Evolutionary conservation across 2,113 vertebrate species (phyloP), one percentile per base, ranked within the genome.

Genomic region (Deroptyus accipitrinus): DNA sequence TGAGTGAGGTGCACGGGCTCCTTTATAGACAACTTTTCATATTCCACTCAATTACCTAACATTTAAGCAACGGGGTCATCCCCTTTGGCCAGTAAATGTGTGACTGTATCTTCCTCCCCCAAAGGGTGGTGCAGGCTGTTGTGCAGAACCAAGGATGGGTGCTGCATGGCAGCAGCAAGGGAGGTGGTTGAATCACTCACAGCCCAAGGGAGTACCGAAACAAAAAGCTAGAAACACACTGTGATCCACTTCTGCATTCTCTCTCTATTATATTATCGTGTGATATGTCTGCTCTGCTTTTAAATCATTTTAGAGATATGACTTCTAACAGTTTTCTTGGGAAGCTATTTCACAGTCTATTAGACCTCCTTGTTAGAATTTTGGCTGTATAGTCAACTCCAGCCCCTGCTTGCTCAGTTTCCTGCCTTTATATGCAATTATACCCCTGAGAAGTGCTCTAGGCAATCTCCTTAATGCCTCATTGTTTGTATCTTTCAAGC

Each of bases 321-420:
- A 81, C 86, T 95, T 85, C 70, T 89, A 85, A 78, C 83, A 79
- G 77, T 85, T 90, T 93, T 80, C 88, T 63, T 39, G 83, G 59
- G 55, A 96, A 96, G 92, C 77, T 96, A 95, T 97, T 97, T 97
- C 92, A 92, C 94, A 97, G 92, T 83, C 72, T 83, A 63, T 97
- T 95, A 96, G 90, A 96, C 2, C 10, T 66, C 61, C 75, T 83
- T 96, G 83, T 96, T 96, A 97, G 91, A 95, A 90, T 87, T 91
- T 96, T 94, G 86, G 44, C 72, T 94, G 68, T 86, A 33, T 91
- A 94, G 83, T 95, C 83, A 93, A 81, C 44, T 91, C 62, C 75
- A 83, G 92, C 87, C 95, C 89, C 88, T 2, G 0, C 81, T 93
- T 94, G 24, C 68, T 95, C 90, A 61, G 51, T 93, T 95, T 95